Evolutionary conservation across 2,113 vertebrate genomes (phyloP).

Genomic region (Lutjanus erythropterus): DNA sequence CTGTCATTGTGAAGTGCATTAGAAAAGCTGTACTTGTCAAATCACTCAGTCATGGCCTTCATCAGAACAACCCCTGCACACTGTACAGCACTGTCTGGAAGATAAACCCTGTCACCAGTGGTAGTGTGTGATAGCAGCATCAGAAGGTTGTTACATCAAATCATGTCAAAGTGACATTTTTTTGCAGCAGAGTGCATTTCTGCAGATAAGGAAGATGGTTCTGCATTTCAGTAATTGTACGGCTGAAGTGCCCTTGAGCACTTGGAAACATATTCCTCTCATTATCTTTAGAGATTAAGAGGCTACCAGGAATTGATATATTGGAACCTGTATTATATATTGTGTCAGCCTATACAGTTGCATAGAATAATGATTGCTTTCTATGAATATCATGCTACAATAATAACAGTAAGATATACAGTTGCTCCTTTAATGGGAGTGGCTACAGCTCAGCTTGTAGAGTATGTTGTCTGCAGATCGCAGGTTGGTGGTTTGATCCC

Average conservation of each 20-base stretch:
- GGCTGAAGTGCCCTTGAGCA: slow-evolving; percentile 1
- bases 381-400: no score
- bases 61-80: neutral
- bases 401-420: no score
- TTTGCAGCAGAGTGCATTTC: neutral
- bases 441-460: no score
- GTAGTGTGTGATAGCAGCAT: neutral
- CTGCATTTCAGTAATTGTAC: neutral
- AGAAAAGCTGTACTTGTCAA: neutral
- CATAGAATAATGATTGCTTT: no score
- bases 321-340: no score
- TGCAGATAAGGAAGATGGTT: neutral
- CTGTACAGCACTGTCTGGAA: neutral
- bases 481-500: no score
- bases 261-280: neutral
- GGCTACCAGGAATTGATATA: no score
- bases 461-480: no score
- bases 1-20: neutral
- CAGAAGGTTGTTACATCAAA: neutral
- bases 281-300: neutral
- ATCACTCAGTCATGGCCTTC: neutral
- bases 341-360: no score
- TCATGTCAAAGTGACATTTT: slow-evolving; percentile 15
- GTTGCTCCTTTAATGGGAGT: no score
- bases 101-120: neutral